Evolutionary conservation across 2,888 invertebrate species (phyloP).

Genomic region (Cabera pusaria): DNA sequence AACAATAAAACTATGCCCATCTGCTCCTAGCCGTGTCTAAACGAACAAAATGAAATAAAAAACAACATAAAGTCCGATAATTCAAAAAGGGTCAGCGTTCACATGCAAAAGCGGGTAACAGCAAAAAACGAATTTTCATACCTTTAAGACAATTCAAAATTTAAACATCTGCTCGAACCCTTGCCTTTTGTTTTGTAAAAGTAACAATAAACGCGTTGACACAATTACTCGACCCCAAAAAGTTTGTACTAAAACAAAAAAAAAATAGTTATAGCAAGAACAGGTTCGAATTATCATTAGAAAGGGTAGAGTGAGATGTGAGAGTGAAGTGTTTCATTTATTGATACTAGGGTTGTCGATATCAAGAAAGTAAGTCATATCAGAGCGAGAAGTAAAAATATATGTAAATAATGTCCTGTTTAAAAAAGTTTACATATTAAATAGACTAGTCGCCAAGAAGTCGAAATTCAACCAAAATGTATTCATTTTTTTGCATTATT

Average conservation of each 20-base stretch:
- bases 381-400: no score
- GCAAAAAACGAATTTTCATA: constrained; percentile 73
- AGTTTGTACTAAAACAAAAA: constrained; percentile 73
- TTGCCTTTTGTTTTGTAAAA: constrained; percentile 60
- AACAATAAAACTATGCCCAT: constrained; percentile 37
- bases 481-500: no score
- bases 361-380: no score
- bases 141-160: constrained; percentile 70
- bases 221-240: constrained; percentile 68
- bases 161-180: constrained; percentile 66
- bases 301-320: constrained; percentile 78
- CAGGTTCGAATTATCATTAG: constrained; percentile 79
- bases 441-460: no score
- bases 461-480: no score
- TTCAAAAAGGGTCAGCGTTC: constrained; percentile 71
- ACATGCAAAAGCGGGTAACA: constrained; percentile 56
- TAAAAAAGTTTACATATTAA: no score
- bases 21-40: constrained; percentile 39
- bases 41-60: constrained; percentile 61
- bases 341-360: constrained; percentile 53
- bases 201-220: constrained; percentile 71
- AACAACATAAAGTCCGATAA: constrained; percentile 55
- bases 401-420: no score
- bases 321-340: constrained; percentile 60
- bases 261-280: constrained; percentile 68